Evolutionary conservation across 2,888 invertebrate genomes (phyloP), one percentile per base, ranked within the genome.

Genomic region (Allolobophora icterica): DNA sequence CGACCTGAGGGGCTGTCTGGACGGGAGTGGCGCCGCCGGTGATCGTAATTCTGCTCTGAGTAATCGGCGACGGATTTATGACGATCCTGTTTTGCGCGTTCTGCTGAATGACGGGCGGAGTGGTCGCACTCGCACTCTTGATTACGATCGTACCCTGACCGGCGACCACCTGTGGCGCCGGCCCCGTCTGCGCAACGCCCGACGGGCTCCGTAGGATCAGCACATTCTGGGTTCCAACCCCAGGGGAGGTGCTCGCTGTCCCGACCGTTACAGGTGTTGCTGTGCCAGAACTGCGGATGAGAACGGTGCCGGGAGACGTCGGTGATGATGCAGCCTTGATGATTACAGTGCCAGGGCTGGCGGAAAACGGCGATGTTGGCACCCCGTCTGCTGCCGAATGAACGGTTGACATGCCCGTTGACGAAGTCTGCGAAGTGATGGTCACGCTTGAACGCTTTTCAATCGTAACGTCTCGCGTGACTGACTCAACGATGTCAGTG

Each of bases 391-490:
- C 33, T 87, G 21, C 34, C 19, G 34, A 4, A 19, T 33, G 34
- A 33, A 87, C 38, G 87, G 38, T 24, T 38, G 87, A 87, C 87
- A 87, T 87, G 87, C 34, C 87, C 34, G 87, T 11, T 38, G 34
- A 38, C 87, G 87, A 38, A 87, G 38, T 87, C 87, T 87, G 87
- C 87, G 87, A 87, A 71, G 71, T 71, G 71, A 71, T 71, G 38
- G 87, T 87, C 5, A 87, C 35, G 35, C 87, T 87, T 24, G 87
- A 87, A 33, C n/a, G 87, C 30, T 87, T 87, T 35, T 87, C 87
- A 87, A 87, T 19, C n/a, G 87, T 35, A 87, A 87, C 87, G 34
- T 87, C 35, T 35, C 87, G 87, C 8, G 87, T 87, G 87, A 87
- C n/a, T 34, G 87, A 34, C 87, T 34, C 87, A 87, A 38, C 38